phyloP scores from a whole-genome alignment of 92 coral and sea anemone species.

The Virgularia gustaviana region DNA sequence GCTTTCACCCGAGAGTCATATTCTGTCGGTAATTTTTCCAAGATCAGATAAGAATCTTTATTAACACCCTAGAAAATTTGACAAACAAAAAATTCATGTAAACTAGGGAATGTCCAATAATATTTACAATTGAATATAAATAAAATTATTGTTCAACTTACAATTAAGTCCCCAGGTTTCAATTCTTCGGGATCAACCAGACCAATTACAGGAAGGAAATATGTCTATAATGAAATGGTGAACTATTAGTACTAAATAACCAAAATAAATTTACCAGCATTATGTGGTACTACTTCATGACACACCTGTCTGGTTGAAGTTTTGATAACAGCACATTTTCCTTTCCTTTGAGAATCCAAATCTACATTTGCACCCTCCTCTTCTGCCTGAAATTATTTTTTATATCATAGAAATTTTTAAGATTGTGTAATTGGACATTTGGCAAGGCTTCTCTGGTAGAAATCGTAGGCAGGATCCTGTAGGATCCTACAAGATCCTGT shows the following conservation, averaged over 20 bases:
- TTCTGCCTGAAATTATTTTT: conserved; percentile 91
- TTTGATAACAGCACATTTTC: conserved; percentile 98
- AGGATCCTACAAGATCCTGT: too few relatives aligned
- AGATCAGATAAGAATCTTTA: conserved; percentile 89
- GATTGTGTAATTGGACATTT: too few relatives aligned
- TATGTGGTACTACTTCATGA: too few relatives aligned
- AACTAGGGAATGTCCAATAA: too few relatives aligned
- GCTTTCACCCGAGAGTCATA: conserved; percentile 99
- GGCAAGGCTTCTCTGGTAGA: too few relatives aligned
- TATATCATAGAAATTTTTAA: too few relatives aligned
- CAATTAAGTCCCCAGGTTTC: conserved; percentile 95
- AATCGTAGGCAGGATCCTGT: too few relatives aligned
- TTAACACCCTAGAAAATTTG: conserved; percentile 72
- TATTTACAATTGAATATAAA: too few relatives aligned
- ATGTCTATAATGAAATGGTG: conserved; percentile 82
- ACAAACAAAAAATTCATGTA: conserved; percentile 1
- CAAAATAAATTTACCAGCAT: too few relatives aligned
- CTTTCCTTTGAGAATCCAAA: conserved; percentile 95
- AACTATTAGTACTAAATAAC: too few relatives aligned
- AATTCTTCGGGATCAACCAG: conserved; percentile 94
- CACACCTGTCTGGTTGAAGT: conserved; percentile 98
- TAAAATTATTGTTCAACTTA: too few relatives aligned
- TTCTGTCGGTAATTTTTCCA: conserved; percentile 97
- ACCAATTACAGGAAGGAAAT: conserved; percentile 95
- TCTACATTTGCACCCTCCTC: conserved; percentile 99